Evolutionary conservation across 2,888 invertebrate genomes (phyloP).

Genomic region (Steinernema scapterisci): DNA sequence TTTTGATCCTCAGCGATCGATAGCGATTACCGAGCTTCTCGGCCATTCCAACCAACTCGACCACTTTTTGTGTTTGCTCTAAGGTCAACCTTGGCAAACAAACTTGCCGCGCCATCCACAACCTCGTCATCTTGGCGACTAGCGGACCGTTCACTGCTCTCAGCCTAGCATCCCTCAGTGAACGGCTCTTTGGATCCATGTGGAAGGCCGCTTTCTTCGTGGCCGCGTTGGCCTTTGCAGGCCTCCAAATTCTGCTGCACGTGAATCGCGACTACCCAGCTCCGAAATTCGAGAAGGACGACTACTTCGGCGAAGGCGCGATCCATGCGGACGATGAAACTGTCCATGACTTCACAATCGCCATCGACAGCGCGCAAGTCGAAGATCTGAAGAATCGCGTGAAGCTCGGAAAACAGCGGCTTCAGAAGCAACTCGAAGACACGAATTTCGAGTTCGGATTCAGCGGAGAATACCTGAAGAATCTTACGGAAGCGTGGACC

Average conservation of each 20-base stretch:
- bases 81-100: conserved; percentile 26
- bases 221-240: background rate
- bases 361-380: background rate
- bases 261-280: no score
- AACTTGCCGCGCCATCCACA: background rate
- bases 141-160: background rate
- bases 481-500: conserved; percentile 44
- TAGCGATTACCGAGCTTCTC: no score
- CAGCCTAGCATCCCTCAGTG: background rate
- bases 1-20: no score
- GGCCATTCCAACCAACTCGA: no score
- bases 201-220: background rate
- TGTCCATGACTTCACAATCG: conserved; percentile 25
- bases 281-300: background rate
- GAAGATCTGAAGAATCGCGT: conserved; percentile 27
- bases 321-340: conserved; percentile 30
- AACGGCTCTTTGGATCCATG: background rate
- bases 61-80: no score
- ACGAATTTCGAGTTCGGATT: conserved; percentile 35
- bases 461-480: conserved; percentile 38
- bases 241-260: background rate
- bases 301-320: conserved; percentile 12
- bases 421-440: background rate
- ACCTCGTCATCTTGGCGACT: background rate
- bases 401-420: background rate